These are phyloP conservation scores for Limosa lapponica DNA, from an alignment of 2,797 vertebrate genomes.

Conservation along the genomic window DNA sequence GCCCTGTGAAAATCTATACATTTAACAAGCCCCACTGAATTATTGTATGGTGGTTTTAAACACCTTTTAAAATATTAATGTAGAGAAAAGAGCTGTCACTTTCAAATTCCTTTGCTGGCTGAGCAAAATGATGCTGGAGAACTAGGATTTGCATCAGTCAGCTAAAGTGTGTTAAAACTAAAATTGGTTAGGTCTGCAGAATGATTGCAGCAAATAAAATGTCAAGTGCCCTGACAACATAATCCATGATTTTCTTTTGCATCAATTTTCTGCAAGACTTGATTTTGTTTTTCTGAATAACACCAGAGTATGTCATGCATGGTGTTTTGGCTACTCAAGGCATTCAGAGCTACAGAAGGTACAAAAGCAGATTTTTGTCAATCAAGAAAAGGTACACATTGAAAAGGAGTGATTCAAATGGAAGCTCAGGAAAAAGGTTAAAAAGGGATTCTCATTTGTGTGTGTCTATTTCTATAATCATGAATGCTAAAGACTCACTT, in stretches of 20 bases:
- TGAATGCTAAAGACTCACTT: neutral
- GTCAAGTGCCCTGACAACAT: neutral
- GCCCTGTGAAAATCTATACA: neutral
- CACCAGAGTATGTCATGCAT: neutral
- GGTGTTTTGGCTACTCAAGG: neutral
- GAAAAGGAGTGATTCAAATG: neutral
- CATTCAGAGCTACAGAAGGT: neutral
- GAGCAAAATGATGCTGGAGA: neutral
- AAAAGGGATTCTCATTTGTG: neutral
- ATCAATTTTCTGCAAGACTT: neutral
- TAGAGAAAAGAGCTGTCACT: constrained; percentile 6
- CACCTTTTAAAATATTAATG: constrained; percentile 10
- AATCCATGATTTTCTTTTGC: neutral
- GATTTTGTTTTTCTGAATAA: neutral
- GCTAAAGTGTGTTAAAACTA: neutral
- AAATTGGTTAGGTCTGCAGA: neutral
- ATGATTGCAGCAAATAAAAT: neutral
- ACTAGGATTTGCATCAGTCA: neutral
- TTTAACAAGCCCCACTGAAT: neutral
- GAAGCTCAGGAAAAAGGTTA: neutral
- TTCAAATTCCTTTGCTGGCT: neutral
- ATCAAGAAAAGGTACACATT: neutral
- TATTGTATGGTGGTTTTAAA: neutral
- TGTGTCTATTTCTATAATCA: neutral
- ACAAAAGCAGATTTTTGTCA: neutral